Evolutionary conservation across 2,888 invertebrate genomes (phyloP).

Genomic region (Branchinecta sandiegonensis): DNA sequence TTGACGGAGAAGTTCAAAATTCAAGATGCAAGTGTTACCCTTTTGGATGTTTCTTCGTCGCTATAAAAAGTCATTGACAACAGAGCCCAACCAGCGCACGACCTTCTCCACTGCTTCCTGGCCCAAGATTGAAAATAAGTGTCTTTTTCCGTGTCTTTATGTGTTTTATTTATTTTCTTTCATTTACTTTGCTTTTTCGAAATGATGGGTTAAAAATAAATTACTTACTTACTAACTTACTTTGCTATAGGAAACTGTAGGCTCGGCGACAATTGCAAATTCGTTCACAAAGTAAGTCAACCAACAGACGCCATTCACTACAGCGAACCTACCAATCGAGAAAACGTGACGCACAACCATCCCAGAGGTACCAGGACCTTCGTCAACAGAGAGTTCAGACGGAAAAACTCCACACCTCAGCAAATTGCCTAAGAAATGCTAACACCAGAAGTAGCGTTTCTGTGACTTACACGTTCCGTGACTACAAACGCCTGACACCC

Average conservation of each 20-base stretch:
- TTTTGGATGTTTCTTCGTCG: too few relatives aligned
- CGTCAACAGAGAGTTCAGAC: background rate
- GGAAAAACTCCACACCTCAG: background rate
- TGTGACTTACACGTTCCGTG: background rate
- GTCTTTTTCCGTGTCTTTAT: too few relatives aligned
- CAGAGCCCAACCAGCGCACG: too few relatives aligned
- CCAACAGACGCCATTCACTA: background rate
- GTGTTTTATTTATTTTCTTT: too few relatives aligned
- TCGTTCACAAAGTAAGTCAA: background rate
- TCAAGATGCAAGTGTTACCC: too few relatives aligned
- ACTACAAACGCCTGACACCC: background rate
- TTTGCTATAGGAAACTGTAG: background rate
- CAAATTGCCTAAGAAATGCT: background rate
- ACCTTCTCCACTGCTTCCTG: too few relatives aligned
- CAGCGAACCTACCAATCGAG: background rate
- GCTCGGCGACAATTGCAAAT: background rate
- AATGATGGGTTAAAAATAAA: too few relatives aligned
- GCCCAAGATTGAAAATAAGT: too few relatives aligned
- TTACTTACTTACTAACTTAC: too few relatives aligned
- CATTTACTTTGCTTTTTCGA: too few relatives aligned
- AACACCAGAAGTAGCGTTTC: background rate
- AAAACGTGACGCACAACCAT: background rate
- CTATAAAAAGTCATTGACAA: too few relatives aligned
- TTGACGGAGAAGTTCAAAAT: too few relatives aligned
- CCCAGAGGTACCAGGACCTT: background rate